Base-by-base conservation (phyloP, 1,140 invertebrate genomes). In the Apolygus lucorum region DNA sequence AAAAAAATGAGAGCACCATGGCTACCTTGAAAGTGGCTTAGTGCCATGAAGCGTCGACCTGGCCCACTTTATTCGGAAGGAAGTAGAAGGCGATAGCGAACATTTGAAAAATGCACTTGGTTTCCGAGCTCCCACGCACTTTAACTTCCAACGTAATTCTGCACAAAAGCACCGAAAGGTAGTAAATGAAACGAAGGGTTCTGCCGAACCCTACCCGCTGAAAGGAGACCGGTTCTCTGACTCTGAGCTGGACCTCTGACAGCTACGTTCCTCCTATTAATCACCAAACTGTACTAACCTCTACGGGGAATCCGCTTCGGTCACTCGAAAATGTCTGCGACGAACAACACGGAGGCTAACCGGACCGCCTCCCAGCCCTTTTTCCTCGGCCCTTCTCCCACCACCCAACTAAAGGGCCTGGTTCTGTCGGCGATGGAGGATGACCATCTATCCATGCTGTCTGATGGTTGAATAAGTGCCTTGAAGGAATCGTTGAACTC, bases 21-120 rank as follows among this genome's bases (percentile, higher is more conserved):
- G 54, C 54, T 59, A 59, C 54, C 54, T 59, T 59, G 54, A 22
- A 59, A 59, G 54, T 59, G 54, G 54, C 54, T 59, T 59, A 59
- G 54, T 4, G 54, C 54, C 54, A 59, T 59, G 13, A 24, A 42
- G 34, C 34, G 54, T 17, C 54, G 54, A 59, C 54, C 22, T 59
- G 54, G 13, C 54, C 54, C 54, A 59, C 54, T 59, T 59, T 59
- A 24, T 13, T 17, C 13, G 54, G 22, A 8, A 24, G 22, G 54
- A 59, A 59, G 54, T 59, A 59, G 17, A 42, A 42, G 11, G 54
- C 22, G 54, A 59, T 24, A 13, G 54, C 2, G 22, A 59, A 59
- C 54, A 59, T 59, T 21, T 42, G n/a, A 42, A 42, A 42, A 42
- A 42, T 42, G 34, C 34, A 42, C 34, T 42, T 42, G 34, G 34